Base-by-base conservation (phyloP, 1,140 invertebrate species). In the Macrobrachium rosenbergii region DNA sequence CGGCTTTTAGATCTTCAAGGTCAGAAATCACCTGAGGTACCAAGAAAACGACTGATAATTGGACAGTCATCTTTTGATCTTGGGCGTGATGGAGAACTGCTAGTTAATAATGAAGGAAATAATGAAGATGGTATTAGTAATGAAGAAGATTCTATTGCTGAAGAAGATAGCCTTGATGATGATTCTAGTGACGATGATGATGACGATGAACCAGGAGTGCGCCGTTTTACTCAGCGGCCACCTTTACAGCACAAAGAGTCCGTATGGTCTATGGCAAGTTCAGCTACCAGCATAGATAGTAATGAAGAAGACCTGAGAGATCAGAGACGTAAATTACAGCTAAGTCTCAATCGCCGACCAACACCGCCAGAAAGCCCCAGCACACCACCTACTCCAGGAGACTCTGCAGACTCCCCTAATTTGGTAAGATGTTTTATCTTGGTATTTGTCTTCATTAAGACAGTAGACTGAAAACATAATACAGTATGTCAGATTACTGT, bases 221-320 rank as follows among this genome's bases (percentile, higher is more conserved):
- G 73, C 3, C 37, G 37, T 23, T 23, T 52, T 37, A 58, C 62
- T 73, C 28, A 73, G 11, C n/a, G 75, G 43, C 19, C 14, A 11
- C 58, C 52, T 2, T 81, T 87, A 17, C 76, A 83, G 12, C 83
- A 87, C 63, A 87, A 89, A 37, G 85, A 87, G 58, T 89, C 88
- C 0, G 88, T 89, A 14, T 89, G 88, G 83, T 89, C 89, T 19
- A 87, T 89, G 86, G 89, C 85, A 0, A 85, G 82, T 21, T 89
- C 89, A 37, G 76, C 82, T 11, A 89, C 89, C 11, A 89, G 89
- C 72, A 76, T 89, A 21, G 89, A 89, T 69, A 88, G 86, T 28
- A 87, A 52, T 37, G 87, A 89, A 60, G 89, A 89, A 78, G 89
- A 89, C 10, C 73, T 89, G 23, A 63, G 85, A 69, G 88, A 89